Evolutionary conservation across 64 coral and sea anemone genomes (phyloP).

Genomic region (Montipora efflorescens): DNA sequence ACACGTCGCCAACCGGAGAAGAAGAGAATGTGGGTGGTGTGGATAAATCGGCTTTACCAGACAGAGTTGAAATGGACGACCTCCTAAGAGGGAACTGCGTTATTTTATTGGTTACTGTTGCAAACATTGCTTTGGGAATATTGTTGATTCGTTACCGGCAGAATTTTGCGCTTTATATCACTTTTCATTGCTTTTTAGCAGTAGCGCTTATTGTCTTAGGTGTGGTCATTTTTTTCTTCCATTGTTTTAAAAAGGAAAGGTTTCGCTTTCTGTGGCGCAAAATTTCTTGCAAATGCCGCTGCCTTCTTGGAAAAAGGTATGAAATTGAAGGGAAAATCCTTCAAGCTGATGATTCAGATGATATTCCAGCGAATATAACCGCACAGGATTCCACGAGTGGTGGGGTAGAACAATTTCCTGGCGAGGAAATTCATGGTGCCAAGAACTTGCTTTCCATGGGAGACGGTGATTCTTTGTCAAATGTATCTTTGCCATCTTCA

Average conservation of each 20-base stretch:
- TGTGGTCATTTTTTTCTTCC: conserved; percentile 79
- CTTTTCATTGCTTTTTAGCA: conserved; percentile 79
- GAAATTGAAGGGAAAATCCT: conserved; percentile 27
- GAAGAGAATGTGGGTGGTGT: neutral
- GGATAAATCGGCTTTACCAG: conserved; percentile 58
- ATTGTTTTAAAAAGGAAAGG: conserved; percentile 74
- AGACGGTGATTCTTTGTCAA: conserved; percentile 77
- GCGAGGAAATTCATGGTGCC: conserved; percentile 65
- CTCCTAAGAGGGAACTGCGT: conserved; percentile 68
- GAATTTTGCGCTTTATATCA: conserved; percentile 27
- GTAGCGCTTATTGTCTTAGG: conserved; percentile 74
- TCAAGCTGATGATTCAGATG: neutral
- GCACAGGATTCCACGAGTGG: conserved; percentile 61
- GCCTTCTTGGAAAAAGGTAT: conserved; percentile 50
- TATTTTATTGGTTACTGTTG: conserved; percentile 63
- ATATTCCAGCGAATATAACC: conserved; percentile 4
- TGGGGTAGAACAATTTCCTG: conserved; percentile 38
- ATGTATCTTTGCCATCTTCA: conserved; percentile 90
- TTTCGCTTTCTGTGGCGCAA: conserved; percentile 46
- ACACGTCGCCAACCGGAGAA: neutral
- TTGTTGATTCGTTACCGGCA: conserved; percentile 63
- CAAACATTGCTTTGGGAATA: conserved; percentile 68
- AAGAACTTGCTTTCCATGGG: conserved; percentile 31
- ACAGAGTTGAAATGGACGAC: conserved; percentile 63
- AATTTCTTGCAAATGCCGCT: conserved; percentile 21